Percentiles rank a stretch among this genome's conserved stretches.
Conservation (phyloP, 2,888 invertebrate genomes). For the Pristionchus arcanus region DNA sequence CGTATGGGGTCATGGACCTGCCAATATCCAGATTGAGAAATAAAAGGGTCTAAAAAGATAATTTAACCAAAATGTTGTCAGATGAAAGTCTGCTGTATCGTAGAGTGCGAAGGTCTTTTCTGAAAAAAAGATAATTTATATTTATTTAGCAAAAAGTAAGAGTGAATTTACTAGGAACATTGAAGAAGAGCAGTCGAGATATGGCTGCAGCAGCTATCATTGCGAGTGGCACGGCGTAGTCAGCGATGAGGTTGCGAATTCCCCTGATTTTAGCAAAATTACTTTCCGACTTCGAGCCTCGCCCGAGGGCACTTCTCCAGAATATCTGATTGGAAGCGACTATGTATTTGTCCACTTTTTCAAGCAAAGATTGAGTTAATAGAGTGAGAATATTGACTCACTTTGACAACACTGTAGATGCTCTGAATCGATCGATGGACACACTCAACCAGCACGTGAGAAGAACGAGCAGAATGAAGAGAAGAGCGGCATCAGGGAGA, state of each 20-base stretch:
- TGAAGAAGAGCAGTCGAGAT: constrained; percentile 61
- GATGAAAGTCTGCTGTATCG: constrained; percentile 58
- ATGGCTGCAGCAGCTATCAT: constrained; percentile 61
- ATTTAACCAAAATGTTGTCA: constrained; percentile 80
- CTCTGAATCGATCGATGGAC: constrained; percentile 47
- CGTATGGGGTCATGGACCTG: constrained; percentile 28
- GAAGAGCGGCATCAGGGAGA: constrained; percentile 47
- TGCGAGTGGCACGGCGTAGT: constrained; percentile 66
- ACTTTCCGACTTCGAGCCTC: too few relatives aligned
- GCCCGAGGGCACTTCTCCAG: too few relatives aligned
- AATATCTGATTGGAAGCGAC: too few relatives aligned
- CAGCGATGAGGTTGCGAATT: constrained; percentile 63
- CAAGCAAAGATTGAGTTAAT: too few relatives aligned
- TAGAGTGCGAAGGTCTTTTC: constrained; percentile 63
- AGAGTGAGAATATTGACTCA: too few relatives aligned
- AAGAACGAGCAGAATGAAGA: constrained; percentile 48
- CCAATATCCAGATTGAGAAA: constrained; percentile 58
- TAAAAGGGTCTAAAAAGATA: not conserved
- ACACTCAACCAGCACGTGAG: constrained; percentile 32
- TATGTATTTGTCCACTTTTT: too few relatives aligned
- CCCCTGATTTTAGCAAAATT: not conserved
- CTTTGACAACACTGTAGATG: not conserved
- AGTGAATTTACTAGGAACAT: constrained; percentile 59
- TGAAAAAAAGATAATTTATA: constrained; percentile 52
- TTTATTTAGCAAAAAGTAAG: not conserved